Evolutionary conservation across 2,113 vertebrate genomes (phyloP), one percentile per base, ranked within the genome.

Genomic region (Nematolebias whitei): DNA sequence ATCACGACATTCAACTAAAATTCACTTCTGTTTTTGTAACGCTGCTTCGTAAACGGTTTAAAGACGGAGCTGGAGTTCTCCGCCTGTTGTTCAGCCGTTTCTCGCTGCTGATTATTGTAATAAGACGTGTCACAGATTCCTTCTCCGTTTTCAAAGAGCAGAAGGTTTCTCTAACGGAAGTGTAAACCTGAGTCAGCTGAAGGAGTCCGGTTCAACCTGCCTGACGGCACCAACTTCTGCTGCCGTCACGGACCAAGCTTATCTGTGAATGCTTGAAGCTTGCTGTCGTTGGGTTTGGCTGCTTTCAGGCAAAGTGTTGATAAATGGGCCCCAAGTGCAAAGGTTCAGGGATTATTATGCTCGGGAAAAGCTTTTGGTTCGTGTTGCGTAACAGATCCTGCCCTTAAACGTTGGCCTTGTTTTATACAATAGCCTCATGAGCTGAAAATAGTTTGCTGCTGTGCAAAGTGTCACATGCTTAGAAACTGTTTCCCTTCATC

Each of bases 251-350:
- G 5, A 18, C 2, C 24, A 43, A 39, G 6, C 45, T 19, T 26
- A 14, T 52, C 24, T 58, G 35, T 67, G n/a, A n/a, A n/a, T n/a
- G n/a, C n/a, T n/a, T n/a, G n/a, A n/a, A n/a, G n/a, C n/a, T 7
- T 48, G 65, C 71, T 49, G 45, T 56, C 26, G 7, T 29, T 51
- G 69, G 78, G 74, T 79, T 77, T 81, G 62, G 48, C 63, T 48
- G n/a, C 55, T 53, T 43, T 80, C 19, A 6, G 66, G 38, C 45
- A 24, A 71, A 60, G 59, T 61, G 63, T 45, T 54, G 14, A 16
- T 45, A 61, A 24, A 72, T 45, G 1, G 50, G 32, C 35, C 1
- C 20, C 40, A 51, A 69, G 55, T 41, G 60, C 32, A 38, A 32
- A 12, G 50, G 12, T 63, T 47, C 58, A 32, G 19, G 44, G 62